These are phyloP conservation scores for Cydia fagiglandana DNA, from an alignment of 1,140 invertebrate genomes.

Conservation along the genomic window DNA sequence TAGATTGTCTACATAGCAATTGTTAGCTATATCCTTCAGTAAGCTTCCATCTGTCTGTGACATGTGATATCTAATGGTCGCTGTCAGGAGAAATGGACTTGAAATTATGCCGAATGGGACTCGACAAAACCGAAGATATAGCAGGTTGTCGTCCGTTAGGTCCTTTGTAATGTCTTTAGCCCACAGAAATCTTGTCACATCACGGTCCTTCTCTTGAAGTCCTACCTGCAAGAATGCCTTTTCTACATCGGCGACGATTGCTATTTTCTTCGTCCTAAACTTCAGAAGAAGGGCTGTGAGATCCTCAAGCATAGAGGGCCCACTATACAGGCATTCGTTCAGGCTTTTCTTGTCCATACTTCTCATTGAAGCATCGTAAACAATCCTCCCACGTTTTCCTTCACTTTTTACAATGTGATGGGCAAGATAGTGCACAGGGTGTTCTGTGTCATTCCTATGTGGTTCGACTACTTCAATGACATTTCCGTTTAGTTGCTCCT, in stretches of 20 bases:
- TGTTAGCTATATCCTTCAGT: background rate
- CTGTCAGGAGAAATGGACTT: background rate
- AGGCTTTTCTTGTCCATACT: background rate
- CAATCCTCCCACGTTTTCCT: background rate
- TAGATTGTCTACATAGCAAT: background rate
- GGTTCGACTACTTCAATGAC: conserved; percentile 30
- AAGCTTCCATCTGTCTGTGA: background rate
- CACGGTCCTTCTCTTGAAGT: background rate
- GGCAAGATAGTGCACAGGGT: conserved; percentile 1
- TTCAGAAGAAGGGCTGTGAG: background rate
- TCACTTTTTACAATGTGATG: background rate
- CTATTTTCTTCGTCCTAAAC: background rate
- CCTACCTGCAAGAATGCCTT: background rate
- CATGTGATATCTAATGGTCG: background rate
- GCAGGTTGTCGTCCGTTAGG: background rate
- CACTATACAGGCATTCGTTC: background rate
- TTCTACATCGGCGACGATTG: background rate
- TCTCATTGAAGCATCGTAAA: background rate
- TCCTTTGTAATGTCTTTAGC: background rate
- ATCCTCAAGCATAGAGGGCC: background rate
- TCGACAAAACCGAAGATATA: background rate
- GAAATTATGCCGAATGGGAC: background rate
- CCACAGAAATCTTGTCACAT: background rate
- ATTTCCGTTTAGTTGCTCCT: conserved; percentile 12
- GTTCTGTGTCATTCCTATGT: background rate